A percentile compares a stretch with the other conserved stretches of the same genome.
Evolutionary conservation across 2,797 vertebrate species (phyloP).

Genomic region (Champsocephalus esox): DNA sequence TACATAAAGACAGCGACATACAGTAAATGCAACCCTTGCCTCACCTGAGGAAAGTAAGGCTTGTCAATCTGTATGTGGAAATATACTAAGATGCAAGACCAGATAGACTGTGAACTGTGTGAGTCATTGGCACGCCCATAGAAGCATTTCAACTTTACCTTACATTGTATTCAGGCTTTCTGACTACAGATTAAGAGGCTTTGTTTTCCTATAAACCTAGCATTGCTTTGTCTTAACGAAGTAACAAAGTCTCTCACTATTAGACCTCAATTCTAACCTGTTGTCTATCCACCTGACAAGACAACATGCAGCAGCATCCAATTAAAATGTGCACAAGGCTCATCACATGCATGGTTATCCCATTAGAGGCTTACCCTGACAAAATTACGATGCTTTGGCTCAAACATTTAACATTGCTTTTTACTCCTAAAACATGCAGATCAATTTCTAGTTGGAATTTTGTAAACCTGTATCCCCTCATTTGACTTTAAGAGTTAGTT

Average conservation of each 20-base stretch:
- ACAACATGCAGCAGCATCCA: slow-evolving; percentile 35
- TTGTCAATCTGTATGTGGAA: neutral
- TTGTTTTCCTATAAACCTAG: neutral
- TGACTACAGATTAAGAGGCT: neutral
- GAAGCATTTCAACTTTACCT: neutral
- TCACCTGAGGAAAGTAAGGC: neutral
- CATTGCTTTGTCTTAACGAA: neutral
- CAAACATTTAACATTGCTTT: neutral
- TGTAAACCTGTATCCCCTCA: neutral
- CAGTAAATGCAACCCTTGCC: neutral
- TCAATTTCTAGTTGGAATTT: neutral
- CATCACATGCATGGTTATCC: slow-evolving; percentile 23
- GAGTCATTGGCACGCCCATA: neutral
- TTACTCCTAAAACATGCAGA: too few species aligned
- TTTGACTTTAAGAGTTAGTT: neutral
- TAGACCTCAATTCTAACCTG: slow-evolving; percentile 16
- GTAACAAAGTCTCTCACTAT: neutral
- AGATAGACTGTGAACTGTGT: neutral
- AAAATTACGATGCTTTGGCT: neutral
- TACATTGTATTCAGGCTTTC: neutral
- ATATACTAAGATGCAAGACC: neutral
- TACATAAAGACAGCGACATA: slow-evolving; percentile 53
- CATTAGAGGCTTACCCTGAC: neutral
- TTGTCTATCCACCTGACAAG: slow-evolving; percentile 14
- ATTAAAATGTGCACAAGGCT: slow-evolving; percentile 34